Base-by-base conservation (phyloP, 2,888 invertebrate genomes). In the Drosophila silvestris region DNA sequence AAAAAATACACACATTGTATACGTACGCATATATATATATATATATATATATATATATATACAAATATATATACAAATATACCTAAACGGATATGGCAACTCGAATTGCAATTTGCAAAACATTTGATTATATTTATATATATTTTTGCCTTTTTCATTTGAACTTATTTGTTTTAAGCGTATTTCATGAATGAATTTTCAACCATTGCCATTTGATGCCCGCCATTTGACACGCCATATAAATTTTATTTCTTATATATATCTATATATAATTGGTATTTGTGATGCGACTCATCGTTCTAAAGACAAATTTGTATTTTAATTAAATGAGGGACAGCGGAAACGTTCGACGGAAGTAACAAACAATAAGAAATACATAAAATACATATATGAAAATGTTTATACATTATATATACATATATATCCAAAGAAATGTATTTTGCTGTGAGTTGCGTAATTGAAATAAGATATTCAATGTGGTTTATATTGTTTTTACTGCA, bases 21-120 rank as follows among this genome's bases (percentile, higher is more conserved):
- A 16, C 47, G 22, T 7, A 47, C 9, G 7, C 22, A 47, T 7
- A 47, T 26, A 16, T 16, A 47, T 22, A 57, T 39, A 54, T 37
- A 58, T 26, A 65, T 35, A 50, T 44, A 26, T 39, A 53, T 47
- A 54, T 39, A 32, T 26, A 41, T 32, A 51, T 61, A 30, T 19
- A 12, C 33, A 47, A 41, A 19, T 50, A n/a, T 39, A 39, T 69
- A 52, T 59, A 7, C n/a, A 3, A 37, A 58, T 78, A 37, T 79
- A 84, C 65, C 84, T 83, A 73, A 83, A 64, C 86, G 85, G 89
- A 90, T 85, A 86, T 90, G 91, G 70, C 76, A 83, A 86, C 84
- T 90, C 82, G 63, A 62, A 85, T 90, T 86, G 84, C 89, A 86
- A 80, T 77, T 83, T 74, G 62, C 62, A 74, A 79, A 69, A 69